These are phyloP conservation scores for Lepus oiostolus DNA, from an alignment of 2,797 vertebrate species.

Conservation along the genomic window DNA sequence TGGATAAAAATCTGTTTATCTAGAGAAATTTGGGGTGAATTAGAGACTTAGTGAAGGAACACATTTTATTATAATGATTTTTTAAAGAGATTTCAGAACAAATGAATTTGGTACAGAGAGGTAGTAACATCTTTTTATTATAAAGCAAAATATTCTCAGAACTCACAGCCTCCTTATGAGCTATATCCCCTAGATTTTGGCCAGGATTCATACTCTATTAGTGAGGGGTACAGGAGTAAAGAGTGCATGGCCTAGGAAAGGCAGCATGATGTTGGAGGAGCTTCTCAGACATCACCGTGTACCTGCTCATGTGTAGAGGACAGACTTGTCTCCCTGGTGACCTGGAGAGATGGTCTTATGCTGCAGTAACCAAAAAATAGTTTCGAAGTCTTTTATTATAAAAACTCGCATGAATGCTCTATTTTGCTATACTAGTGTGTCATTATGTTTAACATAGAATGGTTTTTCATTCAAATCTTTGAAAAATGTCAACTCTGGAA, in stretches of 20 bases:
- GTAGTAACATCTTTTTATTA: neutral
- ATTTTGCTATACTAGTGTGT: neutral
- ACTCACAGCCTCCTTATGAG: neutral
- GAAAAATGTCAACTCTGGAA: neutral
- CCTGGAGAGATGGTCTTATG: neutral
- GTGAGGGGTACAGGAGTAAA: neutral
- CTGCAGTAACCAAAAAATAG: neutral
- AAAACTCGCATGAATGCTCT: neutral
- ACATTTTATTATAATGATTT: neutral
- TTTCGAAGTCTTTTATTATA: neutral
- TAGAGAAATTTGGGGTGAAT: neutral
- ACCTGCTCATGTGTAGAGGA: no score
- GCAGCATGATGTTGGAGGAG: no score
- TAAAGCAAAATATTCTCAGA: neutral
- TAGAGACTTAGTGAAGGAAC: neutral
- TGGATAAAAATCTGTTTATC: neutral
- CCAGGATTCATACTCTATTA: neutral
- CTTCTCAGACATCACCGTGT: neutral
- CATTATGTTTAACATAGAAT: neutral
- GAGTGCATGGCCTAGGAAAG: neutral
- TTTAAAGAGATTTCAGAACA: neutral
- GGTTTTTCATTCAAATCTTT: neutral
- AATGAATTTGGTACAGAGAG: neutral
- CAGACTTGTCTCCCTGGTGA: neutral
- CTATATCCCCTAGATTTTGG: neutral